Evolutionary conservation across 2,888 invertebrate species (phyloP), one percentile per base, ranked within the genome.

Genomic region (Dicyrtoma fusca): DNA sequence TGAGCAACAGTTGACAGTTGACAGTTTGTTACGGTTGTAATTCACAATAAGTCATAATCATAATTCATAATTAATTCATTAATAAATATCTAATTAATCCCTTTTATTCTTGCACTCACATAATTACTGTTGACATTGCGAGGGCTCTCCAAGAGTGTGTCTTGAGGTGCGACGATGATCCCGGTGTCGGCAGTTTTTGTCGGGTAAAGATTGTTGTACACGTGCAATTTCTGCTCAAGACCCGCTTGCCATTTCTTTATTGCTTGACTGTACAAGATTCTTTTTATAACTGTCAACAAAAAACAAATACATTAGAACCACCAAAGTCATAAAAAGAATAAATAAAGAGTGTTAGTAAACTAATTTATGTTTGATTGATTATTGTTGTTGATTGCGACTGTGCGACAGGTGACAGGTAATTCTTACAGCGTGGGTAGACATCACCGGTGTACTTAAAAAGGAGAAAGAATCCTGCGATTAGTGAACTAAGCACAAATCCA

Each of bases 391-490:
- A 34, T n/a, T n/a, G n/a, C n/a, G n/a, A n/a, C n/a, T n/a, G n/a
- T n/a, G n/a, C n/a, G n/a, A n/a, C n/a, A n/a, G n/a, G n/a, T n/a
- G n/a, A n/a, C n/a, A n/a, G n/a, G 13, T 19, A 57, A 26, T n/a
- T 26, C 78, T 78, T 75, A 80, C 80, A 63, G 47, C 44, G 66
- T 23, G 78, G 79, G 64, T 74, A 76, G 57, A 79, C 69, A 68
- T 80, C 80, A 10, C 71, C 70, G 26, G 78, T 76, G 17, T 75
- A 51, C 65, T 72, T 77, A 51, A 66, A 74, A 23, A 73, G 71
- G 1, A 78, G 14, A 13, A 75, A 25, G 14, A 77, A 45, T n/a
- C 75, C 77, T 47, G 75, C 71, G 19, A 77, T 42, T 13, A 76
- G 14, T 13, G 76, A 73, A 11, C 75, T 75, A 11, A 72, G 59